phyloP scores from a whole-genome alignment of 2,888 invertebrate species.

The Microplitis deprimator region DNA sequence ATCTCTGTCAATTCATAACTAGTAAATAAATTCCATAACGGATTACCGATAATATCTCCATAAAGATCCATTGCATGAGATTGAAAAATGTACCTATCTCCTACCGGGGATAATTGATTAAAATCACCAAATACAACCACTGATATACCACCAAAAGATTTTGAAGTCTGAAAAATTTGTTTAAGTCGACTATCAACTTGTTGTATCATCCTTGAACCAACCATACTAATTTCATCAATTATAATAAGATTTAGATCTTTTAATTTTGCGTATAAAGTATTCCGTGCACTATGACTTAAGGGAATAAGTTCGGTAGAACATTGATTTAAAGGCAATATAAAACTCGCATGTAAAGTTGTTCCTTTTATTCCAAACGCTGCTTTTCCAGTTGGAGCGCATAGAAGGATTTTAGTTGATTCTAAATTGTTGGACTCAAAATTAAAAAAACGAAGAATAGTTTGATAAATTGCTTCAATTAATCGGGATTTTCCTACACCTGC shows the following conservation, averaged over 20 bases:
- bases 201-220: slow-evolving; percentile 53
- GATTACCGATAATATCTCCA: slow-evolving; percentile 37
- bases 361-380: slow-evolving; percentile 55
- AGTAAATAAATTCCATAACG: slow-evolving; percentile 53
- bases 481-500: slow-evolving; percentile 60
- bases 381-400: slow-evolving; percentile 54
- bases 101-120: slow-evolving; percentile 61
- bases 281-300: background rate
- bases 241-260: slow-evolving; percentile 54
- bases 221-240: slow-evolving; percentile 66
- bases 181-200: slow-evolving; percentile 50
- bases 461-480: slow-evolving; percentile 54
- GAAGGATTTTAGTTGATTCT: slow-evolving; percentile 48
- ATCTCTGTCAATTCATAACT: slow-evolving; percentile 58
- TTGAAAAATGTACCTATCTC: slow-evolving; percentile 52
- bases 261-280: slow-evolving; percentile 47
- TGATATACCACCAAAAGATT: slow-evolving; percentile 60
- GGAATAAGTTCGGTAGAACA: background rate
- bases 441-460: slow-evolving; percentile 49
- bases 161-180: slow-evolving; percentile 56
- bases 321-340: background rate
- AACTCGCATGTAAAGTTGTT: slow-evolving; percentile 54
- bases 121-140: slow-evolving; percentile 63
- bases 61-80: slow-evolving; percentile 15
- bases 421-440: slow-evolving; percentile 41